These are phyloP conservation scores for Chaenogobius annularis DNA, from an alignment of 2,113 vertebrate species.

Conservation along the genomic window DNA sequence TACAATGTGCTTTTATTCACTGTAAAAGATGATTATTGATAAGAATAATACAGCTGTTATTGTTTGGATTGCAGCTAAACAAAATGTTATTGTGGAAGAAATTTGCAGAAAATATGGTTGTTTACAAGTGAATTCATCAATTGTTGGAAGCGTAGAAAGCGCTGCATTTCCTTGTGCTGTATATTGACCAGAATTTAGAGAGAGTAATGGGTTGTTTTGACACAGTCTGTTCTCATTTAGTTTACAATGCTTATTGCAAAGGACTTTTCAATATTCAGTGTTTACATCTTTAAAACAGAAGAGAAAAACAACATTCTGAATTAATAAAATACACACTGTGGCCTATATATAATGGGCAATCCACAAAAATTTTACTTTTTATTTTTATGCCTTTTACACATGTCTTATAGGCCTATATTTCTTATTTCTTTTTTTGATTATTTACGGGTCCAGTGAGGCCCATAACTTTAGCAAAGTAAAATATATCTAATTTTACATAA, in stretches of 20 bases:
- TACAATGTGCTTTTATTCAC: constrained; percentile 45
- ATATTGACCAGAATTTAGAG: not conserved
- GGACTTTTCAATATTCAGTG: not conserved
- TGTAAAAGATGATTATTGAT: constrained; percentile 57
- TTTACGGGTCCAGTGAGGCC: not conserved
- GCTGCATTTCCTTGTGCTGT: not conserved
- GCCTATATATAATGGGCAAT: not conserved
- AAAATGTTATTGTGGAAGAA: constrained; percentile 33
- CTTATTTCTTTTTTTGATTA: not conserved
- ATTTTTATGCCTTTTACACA: not conserved
- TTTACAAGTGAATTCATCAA: constrained; percentile 20
- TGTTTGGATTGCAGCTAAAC: constrained; percentile 24
- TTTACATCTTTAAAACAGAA: not conserved
- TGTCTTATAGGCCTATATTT: not conserved
- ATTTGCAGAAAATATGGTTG: constrained; percentile 24
- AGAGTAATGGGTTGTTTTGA: not conserved
- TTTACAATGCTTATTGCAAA: not conserved
- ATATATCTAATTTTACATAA: not conserved
- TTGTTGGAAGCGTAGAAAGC: not conserved
- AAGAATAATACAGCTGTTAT: constrained; percentile 40
- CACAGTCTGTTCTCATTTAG: not conserved
- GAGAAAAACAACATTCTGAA: not conserved
- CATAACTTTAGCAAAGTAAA: not conserved
- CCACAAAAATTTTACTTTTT: not conserved
- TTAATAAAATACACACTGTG: not conserved